Evolutionary conservation across 2,113 vertebrate species (phyloP), one percentile per base, ranked within the genome.

Genomic region (Paedocypris sp.): DNA sequence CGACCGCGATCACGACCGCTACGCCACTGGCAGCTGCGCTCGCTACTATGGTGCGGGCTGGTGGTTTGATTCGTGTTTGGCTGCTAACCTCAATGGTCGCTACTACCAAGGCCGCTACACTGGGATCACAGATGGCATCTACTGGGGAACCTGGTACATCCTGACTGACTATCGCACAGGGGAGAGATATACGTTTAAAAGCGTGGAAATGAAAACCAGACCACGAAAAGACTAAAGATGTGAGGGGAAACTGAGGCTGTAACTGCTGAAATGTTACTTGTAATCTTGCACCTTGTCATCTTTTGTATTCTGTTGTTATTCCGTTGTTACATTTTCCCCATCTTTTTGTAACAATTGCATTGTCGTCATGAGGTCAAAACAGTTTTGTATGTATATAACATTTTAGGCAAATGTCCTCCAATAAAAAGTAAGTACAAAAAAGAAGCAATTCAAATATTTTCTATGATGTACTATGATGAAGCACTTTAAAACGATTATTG

Each of bases 141-240:
- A 86, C 75, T 88, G 86, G 86, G 86, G 86, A 5, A 86, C 84
- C 1, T 89, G 86, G 88, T 87, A 87, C 75, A 88, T 88, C 59
- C 73, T 89, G 62, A 87, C 84, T 6, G 83, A 88, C 8, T 81
- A 80, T 26, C 80, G 74, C 26, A 82, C 77, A 3, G 83, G 86
- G 31, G 84, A 88, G 47, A 84, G 85, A 59, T 87, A 86, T 58
- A 88, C 83, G 4, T 87, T 87, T 69, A 87, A 85, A 61, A 83
- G 62, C 38, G 78, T 83, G 25, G 84, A 86, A 71, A 85, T 87
- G 82, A 87, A 87, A 72, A 85, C 79, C 1, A 78, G 83, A 50
- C 80, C 81, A 3, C 73, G 58, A 51, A 58, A 6, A 12, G 62
- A 41, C n/a, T 72, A 41, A 39, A 25, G 12, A 42, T 15, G 4